Conservation (phyloP, 2,888 invertebrate genomes). For the Andrena chrysosceles region DNA sequence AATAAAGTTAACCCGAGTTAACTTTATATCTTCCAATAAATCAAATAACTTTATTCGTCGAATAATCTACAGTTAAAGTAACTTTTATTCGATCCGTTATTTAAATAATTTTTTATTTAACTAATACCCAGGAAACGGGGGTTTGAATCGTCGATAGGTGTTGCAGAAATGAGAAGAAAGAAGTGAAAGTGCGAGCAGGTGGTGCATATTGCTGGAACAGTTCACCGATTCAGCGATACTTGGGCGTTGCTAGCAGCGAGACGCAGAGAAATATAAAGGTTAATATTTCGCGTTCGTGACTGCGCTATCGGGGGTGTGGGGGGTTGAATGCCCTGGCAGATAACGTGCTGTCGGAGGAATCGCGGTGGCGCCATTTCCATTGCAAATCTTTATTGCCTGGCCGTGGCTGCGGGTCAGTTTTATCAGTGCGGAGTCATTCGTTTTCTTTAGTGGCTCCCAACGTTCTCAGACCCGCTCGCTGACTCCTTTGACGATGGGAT, state of each 20-base stretch:
- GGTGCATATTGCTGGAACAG: constrained; percentile 5
- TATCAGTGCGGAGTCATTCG: constrained; percentile 65
- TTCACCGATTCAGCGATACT: constrained; percentile 24
- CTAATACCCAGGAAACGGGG: too few relatives aligned
- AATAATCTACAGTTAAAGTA: too few relatives aligned
- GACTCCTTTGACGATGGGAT: constrained; percentile 43
- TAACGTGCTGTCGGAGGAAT: constrained; percentile 56
- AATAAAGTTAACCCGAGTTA: too few relatives aligned
- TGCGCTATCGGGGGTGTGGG: neutral
- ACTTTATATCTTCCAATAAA: too few relatives aligned
- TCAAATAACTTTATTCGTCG: too few relatives aligned
- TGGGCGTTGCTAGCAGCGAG: neutral
- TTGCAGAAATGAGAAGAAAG: neutral
- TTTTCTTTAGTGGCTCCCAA: constrained; percentile 58
- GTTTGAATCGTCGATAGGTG: neutral
- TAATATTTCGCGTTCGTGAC: constrained; percentile 51
- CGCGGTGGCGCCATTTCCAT: constrained; percentile 61
- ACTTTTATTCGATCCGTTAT: too few relatives aligned
- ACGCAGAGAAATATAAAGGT: constrained; percentile 25
- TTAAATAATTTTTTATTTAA: too few relatives aligned
- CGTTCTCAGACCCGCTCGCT: neutral
- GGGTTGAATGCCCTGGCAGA: constrained; percentile 50
- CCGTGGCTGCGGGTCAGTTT: constrained; percentile 63
- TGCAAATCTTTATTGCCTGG: constrained; percentile 69
- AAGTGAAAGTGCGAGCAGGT: neutral